Base-by-base conservation (phyloP, 2,888 invertebrate species). In the Euphydryas editha region DNA sequence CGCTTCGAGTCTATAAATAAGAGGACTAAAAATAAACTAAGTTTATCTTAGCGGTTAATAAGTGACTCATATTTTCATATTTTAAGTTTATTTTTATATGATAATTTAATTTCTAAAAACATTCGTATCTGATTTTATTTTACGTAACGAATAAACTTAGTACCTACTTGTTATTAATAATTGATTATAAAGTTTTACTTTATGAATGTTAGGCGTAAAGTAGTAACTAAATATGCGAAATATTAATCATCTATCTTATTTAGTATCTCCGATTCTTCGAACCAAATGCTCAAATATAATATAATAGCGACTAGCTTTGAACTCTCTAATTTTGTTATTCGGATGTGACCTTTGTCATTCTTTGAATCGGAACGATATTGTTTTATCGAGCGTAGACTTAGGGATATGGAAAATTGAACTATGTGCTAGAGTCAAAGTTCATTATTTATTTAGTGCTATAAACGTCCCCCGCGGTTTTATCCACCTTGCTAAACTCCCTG, bases 1-100 rank as follows among this genome's bases (percentile, higher is more conserved):
- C 59, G 60, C 30, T 60, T 67, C 49, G 60, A 64, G 55, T 67
- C 59, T 62, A 62, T 42, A 59, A 67, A 62, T 55, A 44, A 30
- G 47, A 59, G 59, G 13, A 59, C 44, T 62, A 6, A 51, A 51
- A 51, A 51, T 7, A 24, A 15, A 15, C 21, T 7, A 51, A 15
- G n/a, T 21, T 13, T 49, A 21, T 24, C 21, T n/a, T n/a, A 13
- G 49, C 8, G 24, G 37, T 21, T 57, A 56, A 39, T 24, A 24
- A 51, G 13, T 47, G 20, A 11, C 47, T 8, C 17, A 20, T 20
- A 2, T 20, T 20, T 20, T 10, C 17, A 17, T 46, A 36, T 36
- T 6, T 36, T 8, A 36, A 39, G 8, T 39, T 39, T 8, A 13
- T 39, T 39, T 39, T 39, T 11, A 11, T 39, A 39, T 39, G 15